Evolutionary conservation across 2,888 invertebrate genomes (phyloP), one percentile per base, ranked within the genome.

Genomic region (Conistra vaccinii): DNA sequence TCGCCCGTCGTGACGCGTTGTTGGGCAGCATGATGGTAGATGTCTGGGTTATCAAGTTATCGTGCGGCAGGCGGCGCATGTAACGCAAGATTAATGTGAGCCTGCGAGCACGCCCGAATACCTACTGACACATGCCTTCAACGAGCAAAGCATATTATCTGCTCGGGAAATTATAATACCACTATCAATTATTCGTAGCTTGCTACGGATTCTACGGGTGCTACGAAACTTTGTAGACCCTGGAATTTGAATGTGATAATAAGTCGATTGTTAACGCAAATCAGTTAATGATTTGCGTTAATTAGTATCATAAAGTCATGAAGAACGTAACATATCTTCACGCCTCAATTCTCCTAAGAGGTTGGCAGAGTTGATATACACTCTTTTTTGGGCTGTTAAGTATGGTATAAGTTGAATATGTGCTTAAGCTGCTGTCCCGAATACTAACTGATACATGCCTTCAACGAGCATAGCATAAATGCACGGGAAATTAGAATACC

Each of bases 21-120:
- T 32, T 45, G 62, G 57, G 7, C 51, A 39, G 39, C 51, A 42
- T 81, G 74, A 68, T 53, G 69, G 60, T 73, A 79, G 76, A 76
- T 72, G 69, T 81, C 70, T 71, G 61, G 81, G 85, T 88, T 88
- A 88, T 88, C 88, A 86, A 85, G 86, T 89, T 89, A 89, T 89
- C 87, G 89, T 89, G 90, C 84, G 88, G 85, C 85, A 84, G 85
- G 85, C 76, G 78, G 83, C 76, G 76, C 81, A 83, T 83, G 86
- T 72, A 69, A 76, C 70, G 78, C 78, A 89, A 90, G 91, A 91
- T 91, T 91, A 90, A 90, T 90, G 91, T 72, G 83, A 78, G 80
- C 76, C 75, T 80, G 69, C 32, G 61, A 75, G 69, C 69, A 66
- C 70, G 63, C 61, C 74, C 78, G 63, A 85, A 55, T 70, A 76